phyloP scores from a whole-genome alignment of 2,888 invertebrate genomes.

The Dasypogon diadema region DNA sequence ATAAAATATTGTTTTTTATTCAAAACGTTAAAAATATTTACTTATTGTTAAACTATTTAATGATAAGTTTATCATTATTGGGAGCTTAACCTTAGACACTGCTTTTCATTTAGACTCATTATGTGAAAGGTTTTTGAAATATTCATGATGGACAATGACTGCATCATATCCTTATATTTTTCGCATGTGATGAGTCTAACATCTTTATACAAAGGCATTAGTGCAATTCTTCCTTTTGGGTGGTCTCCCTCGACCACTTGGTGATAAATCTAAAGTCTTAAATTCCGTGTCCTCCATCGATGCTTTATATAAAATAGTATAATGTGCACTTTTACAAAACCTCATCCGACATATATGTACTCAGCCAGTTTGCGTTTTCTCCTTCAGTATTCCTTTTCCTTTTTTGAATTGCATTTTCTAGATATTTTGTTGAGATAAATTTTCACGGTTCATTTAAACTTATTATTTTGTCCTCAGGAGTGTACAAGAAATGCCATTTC shows the following conservation, averaged over 20 bases:
- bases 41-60: no score
- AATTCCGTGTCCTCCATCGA: not conserved
- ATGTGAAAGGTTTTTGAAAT: slow-evolving; percentile 18
- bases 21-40: slow-evolving; percentile 21
- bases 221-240: not conserved
- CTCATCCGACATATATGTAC: not conserved
- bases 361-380: not conserved
- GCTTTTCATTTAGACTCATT: slow-evolving; percentile 16
- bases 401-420: not conserved
- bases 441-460: slow-evolving; percentile 12
- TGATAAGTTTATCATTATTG: slow-evolving; percentile 4
- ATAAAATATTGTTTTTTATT: no score
- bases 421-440: slow-evolving; percentile 13
- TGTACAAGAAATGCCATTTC: not conserved
- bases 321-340: not conserved
- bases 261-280: not conserved
- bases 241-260: no score
- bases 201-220: slow-evolving; percentile 36
- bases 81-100: not conserved
- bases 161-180: slow-evolving; percentile 26
- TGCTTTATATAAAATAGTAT: slow-evolving; percentile 5
- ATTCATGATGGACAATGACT: slow-evolving; percentile 9
- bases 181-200: slow-evolving; percentile 1
- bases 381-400: not conserved
- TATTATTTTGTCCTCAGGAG: slow-evolving; percentile 9